Conservation (phyloP, 1,140 invertebrate genomes). For the Ceratosolen solmsi region DNA sequence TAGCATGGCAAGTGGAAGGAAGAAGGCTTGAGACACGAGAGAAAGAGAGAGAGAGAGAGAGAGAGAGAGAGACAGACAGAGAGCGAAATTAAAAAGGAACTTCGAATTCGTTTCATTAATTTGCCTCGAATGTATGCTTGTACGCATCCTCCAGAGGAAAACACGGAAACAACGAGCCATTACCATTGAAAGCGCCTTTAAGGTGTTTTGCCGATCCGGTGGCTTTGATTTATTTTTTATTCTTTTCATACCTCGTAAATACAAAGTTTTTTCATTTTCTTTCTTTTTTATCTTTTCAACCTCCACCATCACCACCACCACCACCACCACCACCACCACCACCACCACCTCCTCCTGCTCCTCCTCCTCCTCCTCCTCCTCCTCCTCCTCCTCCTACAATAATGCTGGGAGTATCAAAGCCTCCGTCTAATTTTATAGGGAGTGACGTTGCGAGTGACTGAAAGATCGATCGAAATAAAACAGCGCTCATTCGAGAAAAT, state of each 20-base stretch:
- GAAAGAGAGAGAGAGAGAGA: neutral
- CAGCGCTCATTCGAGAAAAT: neutral
- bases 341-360: too few relatives aligned
- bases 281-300: too few relatives aligned
- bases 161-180: constrained; percentile 32
- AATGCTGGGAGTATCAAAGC: too few relatives aligned
- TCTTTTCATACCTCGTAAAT: constrained; percentile 16
- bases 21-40: neutral
- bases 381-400: too few relatives aligned
- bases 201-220: neutral
- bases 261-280: neutral
- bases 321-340: too few relatives aligned
- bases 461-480: constrained; percentile 31
- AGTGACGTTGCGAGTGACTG: neutral
- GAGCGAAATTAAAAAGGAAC: neutral
- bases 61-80: neutral
- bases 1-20: too few relatives aligned
- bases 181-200: neutral
- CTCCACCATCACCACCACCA: too few relatives aligned
- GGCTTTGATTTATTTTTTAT: neutral
- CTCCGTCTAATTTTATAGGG: constrained; percentile 26
- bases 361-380: too few relatives aligned
- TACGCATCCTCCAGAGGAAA: neutral
- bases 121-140: neutral
- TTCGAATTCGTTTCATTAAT: constrained; percentile 38